These are phyloP conservation scores for Hyperoodon ampullatus DNA, from an alignment of 2,113 vertebrate species.

Conservation along the genomic window DNA sequence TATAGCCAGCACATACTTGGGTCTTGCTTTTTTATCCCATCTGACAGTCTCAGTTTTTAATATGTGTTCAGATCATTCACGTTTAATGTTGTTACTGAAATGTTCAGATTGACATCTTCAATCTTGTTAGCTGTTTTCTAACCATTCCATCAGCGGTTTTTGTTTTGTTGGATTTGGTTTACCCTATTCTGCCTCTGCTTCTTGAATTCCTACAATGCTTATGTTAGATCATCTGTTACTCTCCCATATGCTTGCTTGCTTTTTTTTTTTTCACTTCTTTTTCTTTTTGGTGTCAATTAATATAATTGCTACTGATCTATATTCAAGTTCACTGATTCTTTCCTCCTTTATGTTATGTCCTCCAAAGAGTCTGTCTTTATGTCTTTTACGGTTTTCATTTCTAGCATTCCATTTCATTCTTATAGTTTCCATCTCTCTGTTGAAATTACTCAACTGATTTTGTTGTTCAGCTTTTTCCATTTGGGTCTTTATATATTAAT, in stretches of 20 bases:
- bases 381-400: not conserved
- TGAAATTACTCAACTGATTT: not conserved
- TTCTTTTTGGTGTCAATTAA: not conserved
- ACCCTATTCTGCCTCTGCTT: not conserved
- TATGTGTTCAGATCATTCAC: not conserved
- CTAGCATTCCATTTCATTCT: not conserved
- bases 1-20: not conserved
- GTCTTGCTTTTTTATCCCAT: not conserved
- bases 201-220: not conserved
- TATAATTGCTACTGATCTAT: not conserved
- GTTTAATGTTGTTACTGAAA: not conserved
- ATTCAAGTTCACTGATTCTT: not conserved
- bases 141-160: not conserved
- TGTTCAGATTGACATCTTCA: not conserved
- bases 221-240: not conserved
- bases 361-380: not conserved
- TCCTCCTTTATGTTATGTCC: not conserved
- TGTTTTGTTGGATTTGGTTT: not conserved
- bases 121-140: not conserved
- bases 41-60: not conserved
- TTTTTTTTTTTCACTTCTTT: not conserved
- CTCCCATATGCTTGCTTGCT: not conserved
- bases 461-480: not conserved
- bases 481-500: not conserved
- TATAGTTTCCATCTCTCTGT: not conserved